Conservation (phyloP, 2,113 vertebrate species). For the Illadopsis cleaveri region DNA sequence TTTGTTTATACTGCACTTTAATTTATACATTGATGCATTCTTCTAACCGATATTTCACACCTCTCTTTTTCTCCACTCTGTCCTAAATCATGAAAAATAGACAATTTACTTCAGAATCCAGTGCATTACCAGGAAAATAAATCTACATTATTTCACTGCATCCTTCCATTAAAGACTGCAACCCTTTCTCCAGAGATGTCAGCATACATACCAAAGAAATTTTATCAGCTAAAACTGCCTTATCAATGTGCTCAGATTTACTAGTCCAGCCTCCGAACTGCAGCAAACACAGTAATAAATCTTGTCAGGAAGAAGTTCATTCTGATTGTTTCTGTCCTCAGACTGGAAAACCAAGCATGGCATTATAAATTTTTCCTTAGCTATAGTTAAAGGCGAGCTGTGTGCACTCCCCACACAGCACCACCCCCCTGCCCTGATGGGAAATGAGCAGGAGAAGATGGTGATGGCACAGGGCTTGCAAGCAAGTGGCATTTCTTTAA, state of each 20-base stretch:
- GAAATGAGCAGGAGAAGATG: not conserved
- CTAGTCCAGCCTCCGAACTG: not conserved
- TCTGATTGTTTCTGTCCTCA: not conserved
- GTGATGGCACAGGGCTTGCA: not conserved
- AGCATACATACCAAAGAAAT: not conserved
- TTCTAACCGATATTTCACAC: not conserved
- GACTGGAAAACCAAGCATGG: not conserved
- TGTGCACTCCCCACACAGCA: not conserved
- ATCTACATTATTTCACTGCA: not conserved
- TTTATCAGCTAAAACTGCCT: conserved; percentile 9
- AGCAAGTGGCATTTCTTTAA: not conserved
- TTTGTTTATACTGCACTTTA: not conserved
- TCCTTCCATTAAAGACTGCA: not conserved
- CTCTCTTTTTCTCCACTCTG: not conserved
- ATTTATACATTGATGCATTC: not conserved
- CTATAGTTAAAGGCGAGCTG: not conserved
- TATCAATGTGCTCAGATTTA: conserved; percentile 20
- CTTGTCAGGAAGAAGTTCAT: conserved; percentile 31
- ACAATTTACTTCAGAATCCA: not conserved
- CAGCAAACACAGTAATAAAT: conserved; percentile 20
- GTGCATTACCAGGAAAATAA: not conserved
- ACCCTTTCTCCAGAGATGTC: not conserved
- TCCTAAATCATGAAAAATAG: conserved; percentile 15
- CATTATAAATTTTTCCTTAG: conserved; percentile 5
- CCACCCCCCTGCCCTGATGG: not conserved